Percentiles rank a stretch among this genome's conserved stretches.
Evolutionary conservation across 2,797 vertebrate species (phyloP).

Genomic region (Acrocephalus scirpaceus): DNA sequence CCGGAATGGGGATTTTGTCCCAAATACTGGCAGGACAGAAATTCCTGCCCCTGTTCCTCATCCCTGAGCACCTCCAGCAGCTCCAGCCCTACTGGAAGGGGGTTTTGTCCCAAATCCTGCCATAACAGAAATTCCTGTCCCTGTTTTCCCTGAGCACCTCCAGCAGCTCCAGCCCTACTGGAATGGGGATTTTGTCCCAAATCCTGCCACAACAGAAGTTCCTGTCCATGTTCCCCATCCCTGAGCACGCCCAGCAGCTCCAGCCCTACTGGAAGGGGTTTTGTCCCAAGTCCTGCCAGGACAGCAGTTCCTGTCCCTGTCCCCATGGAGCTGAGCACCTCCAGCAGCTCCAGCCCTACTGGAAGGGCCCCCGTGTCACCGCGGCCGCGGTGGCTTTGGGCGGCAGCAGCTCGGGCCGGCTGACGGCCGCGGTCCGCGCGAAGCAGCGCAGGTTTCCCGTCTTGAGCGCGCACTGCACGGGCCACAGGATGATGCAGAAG

Average conservation of each 20-base stretch:
- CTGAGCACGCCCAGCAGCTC: too few species aligned
- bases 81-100: not conserved
- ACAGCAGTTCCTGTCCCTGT: not conserved
- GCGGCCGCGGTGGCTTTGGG: not conserved
- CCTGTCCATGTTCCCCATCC: not conserved
- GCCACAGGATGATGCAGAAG: constrained; percentile 88
- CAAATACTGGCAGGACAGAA: rapidly evolving
- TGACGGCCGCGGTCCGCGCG: not conserved
- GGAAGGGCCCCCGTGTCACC: not conserved
- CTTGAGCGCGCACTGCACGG: constrained; percentile 88
- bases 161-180: rapidly evolving
- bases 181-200: not conserved
- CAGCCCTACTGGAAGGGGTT: not conserved
- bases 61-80: not conserved
- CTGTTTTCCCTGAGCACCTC: too few species aligned
- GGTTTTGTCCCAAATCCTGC: rapidly evolving
- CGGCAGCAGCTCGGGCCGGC: not conserved
- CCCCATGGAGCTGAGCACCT: not conserved
- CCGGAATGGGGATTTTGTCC: not conserved
- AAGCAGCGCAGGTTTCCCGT: constrained; percentile 87
- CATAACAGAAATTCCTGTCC: too few species aligned
- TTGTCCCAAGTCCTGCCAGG: not conserved
- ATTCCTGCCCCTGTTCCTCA: too few species aligned
- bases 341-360: not conserved
- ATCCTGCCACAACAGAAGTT: rapidly evolving